phyloP scores from a whole-genome alignment of 2,113 vertebrate genomes.

The Greenwoodochromis staneri region DNA sequence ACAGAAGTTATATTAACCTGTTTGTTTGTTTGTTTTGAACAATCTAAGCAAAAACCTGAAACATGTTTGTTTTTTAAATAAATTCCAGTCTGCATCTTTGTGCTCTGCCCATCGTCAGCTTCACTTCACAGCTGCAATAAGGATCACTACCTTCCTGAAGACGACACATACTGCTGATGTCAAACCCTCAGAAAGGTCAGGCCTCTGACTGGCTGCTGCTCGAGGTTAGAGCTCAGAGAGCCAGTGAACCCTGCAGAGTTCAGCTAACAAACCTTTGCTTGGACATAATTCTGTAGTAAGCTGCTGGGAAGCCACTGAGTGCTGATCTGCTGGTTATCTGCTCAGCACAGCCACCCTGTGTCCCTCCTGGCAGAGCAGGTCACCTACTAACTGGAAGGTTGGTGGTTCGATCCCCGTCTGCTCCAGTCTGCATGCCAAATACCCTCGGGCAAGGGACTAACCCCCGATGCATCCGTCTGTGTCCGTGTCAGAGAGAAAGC shows the following conservation, averaged over 20 bases:
- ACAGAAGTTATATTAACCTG: background rate
- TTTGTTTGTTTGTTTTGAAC: background rate
- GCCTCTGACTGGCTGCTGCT: background rate
- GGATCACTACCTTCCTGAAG: background rate
- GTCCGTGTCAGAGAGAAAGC: background rate
- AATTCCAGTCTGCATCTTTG: background rate
- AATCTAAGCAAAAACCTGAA: background rate
- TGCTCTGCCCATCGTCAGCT: background rate
- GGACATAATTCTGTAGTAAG: background rate
- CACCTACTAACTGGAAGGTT: background rate
- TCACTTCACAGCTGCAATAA: background rate
- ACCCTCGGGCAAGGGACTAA: background rate
- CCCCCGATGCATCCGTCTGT: background rate
- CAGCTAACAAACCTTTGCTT: background rate
- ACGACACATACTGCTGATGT: background rate
- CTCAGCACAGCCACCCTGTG: background rate
- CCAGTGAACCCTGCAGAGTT: background rate
- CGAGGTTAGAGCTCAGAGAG: background rate
- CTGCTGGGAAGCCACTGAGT: background rate
- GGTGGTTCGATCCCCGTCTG: background rate
- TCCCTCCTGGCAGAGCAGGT: background rate
- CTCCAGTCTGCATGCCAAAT: background rate
- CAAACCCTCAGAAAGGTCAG: background rate
- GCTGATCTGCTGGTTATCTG: background rate
- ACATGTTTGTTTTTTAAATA: background rate